These are phyloP conservation scores for Telenomus remus DNA, from an alignment of 1,140 invertebrate species.

Conservation along the genomic window DNA sequence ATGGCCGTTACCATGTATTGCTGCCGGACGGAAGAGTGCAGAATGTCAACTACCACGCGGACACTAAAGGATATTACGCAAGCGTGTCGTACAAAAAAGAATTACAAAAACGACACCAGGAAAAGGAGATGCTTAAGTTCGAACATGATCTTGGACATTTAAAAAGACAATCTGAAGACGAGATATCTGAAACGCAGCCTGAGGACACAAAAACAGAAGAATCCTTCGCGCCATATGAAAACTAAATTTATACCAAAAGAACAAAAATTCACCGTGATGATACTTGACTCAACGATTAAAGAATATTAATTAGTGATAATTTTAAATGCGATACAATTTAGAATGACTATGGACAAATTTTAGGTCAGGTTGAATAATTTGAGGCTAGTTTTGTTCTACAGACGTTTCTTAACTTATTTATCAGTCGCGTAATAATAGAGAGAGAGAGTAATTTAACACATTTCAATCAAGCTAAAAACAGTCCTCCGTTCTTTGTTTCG, in stretches of 20 bases:
- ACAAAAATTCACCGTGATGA: not conserved
- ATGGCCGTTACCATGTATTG: constrained; percentile 85
- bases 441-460: no score
- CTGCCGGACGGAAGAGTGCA: constrained; percentile 86
- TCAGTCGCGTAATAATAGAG: not conserved
- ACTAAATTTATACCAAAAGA: not conserved
- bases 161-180: no score
- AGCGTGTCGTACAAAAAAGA: constrained; percentile 80
- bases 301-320: no score
- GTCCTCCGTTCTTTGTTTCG: not conserved
- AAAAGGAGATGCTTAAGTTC: no score
- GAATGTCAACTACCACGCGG: constrained; percentile 85
- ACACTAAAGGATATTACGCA: constrained; percentile 84
- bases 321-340: no score
- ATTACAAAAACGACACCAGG: not conserved
- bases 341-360: no score
- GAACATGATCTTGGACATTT: not conserved
- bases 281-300: no score
- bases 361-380: no score
- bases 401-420: not conserved
- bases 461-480: not conserved
- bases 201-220: no score
- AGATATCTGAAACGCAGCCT: no score
- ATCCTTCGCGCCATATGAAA: no score
- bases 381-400: no score